Base-by-base conservation (phyloP, 2,797 vertebrate species). In the Ambastaia sidthimunki region DNA sequence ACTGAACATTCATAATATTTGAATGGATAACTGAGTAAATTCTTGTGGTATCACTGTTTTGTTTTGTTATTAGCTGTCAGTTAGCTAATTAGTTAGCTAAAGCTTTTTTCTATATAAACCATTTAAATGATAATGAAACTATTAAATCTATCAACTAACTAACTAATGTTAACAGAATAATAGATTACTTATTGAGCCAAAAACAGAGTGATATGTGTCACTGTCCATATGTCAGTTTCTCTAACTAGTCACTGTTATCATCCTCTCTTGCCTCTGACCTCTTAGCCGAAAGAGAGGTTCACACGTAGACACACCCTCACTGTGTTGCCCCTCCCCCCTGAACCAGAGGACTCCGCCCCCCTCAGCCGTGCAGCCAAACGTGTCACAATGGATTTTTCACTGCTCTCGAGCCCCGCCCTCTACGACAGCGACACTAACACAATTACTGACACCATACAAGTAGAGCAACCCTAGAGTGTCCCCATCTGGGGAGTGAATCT, bases 311-410 rank as follows among this genome's bases (percentile, higher is more conserved):
- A 97, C 91, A 97, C 97, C 1, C 91, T 96, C 88, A 94, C 94
- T 48, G 89, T 94, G 80, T 82, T 95, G 63, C 92, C 80, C 78
- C 87, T 92, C 78, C 87, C 88, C 0, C 86, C 84, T 85, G 91
- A 92, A 72, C 89, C 93, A 7, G 92, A 93, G 74, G 94, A 93
- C 80, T 86, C 80, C 78, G 87, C 69, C 83, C 92, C 86, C 19
- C 75, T 85, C 76, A 89, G 86, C 89, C 94, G 89, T 72, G 93
- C 87, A 48, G 87, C 93, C 69, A 93, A 94, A 86, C 93, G 96
- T 69, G 90, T 93, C 93, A 97, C 96, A 72, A 88, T 98, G 96
- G 97, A 98, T 89, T 98, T 98, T 90, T 98, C 96, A 79, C 90
- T 97, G 71, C 94, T 98, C 71, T 92, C 91, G 83, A 86, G 88